Evolutionary conservation across 1,140 invertebrate genomes (phyloP).

Genomic region (Cheumatopsyche charites): DNA sequence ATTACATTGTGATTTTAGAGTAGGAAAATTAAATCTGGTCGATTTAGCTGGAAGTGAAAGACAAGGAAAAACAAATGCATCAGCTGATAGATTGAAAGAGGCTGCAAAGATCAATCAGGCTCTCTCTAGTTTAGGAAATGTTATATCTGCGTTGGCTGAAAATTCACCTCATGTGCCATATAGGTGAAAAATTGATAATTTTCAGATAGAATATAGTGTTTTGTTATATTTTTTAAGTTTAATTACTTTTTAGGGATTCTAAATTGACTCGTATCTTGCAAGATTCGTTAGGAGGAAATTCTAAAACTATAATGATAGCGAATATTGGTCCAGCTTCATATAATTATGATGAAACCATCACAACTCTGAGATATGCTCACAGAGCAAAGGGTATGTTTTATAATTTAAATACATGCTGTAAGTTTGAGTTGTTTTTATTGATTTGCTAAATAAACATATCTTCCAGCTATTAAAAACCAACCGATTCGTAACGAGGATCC

Average conservation of each 20-base stretch:
- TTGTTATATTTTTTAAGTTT: background rate
- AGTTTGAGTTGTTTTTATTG: constrained; percentile 3
- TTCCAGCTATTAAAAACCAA: constrained; percentile 86
- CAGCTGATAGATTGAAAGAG: constrained; percentile 90
- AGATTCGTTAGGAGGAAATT: constrained; percentile 94
- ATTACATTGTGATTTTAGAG: constrained; percentile 57
- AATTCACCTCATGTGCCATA: constrained; percentile 90
- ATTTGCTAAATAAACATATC: background rate
- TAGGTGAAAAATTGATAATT: constrained; percentile 49
- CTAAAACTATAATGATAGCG: constrained; percentile 96
- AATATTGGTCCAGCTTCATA: constrained; percentile 95
- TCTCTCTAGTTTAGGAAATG: constrained; percentile 89
- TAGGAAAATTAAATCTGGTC: constrained; percentile 77
- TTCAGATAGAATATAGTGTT: background rate
- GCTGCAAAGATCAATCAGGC: constrained; percentile 96
- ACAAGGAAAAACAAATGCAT: constrained; percentile 89
- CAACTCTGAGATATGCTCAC: constrained; percentile 90
- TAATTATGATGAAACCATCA: constrained; percentile 95
- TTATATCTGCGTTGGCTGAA: constrained; percentile 92
- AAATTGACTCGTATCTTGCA: constrained; percentile 92
- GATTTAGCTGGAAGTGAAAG: constrained; percentile 86
- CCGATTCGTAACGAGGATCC: constrained; percentile 96
- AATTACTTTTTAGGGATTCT: constrained; percentile 72
- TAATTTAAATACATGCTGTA: background rate
- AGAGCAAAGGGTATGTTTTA: constrained; percentile 79